phyloP scores from a whole-genome alignment of 2,797 vertebrate species.

The Epinephelus malabaricus region DNA sequence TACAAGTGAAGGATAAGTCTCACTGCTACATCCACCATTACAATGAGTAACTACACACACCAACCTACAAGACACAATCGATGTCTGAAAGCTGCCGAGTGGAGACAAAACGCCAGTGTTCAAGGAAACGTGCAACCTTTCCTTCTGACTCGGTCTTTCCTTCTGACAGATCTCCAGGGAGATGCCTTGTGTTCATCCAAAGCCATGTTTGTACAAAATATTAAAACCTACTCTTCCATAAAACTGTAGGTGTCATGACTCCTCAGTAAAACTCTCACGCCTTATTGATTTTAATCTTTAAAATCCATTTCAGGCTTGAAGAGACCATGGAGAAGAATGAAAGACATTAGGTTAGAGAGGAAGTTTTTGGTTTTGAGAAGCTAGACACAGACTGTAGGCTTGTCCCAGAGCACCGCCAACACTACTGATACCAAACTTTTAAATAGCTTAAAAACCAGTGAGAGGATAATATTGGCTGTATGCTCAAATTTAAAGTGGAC shows the following conservation, averaged over 20 bases:
- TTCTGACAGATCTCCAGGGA: background rate
- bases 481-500: background rate
- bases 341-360: background rate
- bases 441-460: background rate
- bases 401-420: background rate
- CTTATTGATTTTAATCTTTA: constrained; percentile 35
- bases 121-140: constrained; percentile 14
- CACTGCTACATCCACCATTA: no score
- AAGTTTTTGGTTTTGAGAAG: background rate
- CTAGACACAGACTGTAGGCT: background rate
- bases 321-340: background rate
- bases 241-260: constrained; percentile 4
- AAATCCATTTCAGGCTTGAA: constrained; percentile 14
- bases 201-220: constrained; percentile 26
- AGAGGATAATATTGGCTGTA: background rate
- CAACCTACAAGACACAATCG: constrained; percentile 6
- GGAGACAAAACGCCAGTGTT: background rate
- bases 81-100: constrained; percentile 13
- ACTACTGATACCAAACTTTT: background rate
- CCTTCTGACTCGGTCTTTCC: constrained; percentile 13
- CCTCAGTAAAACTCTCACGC: constrained; percentile 11
- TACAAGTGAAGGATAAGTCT: background rate
- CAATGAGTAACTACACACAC: background rate
- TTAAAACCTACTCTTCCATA: constrained; percentile 8
- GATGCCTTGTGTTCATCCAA: constrained; percentile 25